phyloP scores from a whole-genome alignment of 2,888 invertebrate species.

The Erynnis tages region DNA sequence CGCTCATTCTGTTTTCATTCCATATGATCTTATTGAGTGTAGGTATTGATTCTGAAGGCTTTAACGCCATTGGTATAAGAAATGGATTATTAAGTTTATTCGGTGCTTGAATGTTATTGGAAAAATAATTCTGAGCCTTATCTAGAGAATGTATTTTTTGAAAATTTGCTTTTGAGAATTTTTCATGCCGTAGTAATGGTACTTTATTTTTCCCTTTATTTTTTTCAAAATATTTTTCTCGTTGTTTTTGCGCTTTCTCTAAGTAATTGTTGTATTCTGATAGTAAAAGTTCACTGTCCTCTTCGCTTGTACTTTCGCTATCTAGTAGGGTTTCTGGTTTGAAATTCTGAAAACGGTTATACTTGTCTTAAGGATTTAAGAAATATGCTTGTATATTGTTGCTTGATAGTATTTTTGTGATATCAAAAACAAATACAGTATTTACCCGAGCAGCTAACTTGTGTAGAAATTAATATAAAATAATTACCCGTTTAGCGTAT shows the following conservation, averaged over 20 bases:
- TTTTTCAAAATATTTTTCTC: slow-evolving; percentile 55
- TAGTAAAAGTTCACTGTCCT: slow-evolving; percentile 63
- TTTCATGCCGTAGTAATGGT: slow-evolving; percentile 56
- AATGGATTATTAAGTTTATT: slow-evolving; percentile 42
- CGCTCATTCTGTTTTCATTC: slow-evolving; percentile 35
- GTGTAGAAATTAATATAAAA: no score
- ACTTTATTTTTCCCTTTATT: slow-evolving; percentile 65
- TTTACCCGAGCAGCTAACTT: no score
- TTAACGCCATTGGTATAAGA: slow-evolving; percentile 43
- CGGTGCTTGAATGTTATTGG: slow-evolving; percentile 21
- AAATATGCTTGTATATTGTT: no score
- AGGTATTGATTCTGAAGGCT: neutral
- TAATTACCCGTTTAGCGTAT: no score
- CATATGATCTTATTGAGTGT: slow-evolving; percentile 33
- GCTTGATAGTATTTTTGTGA: no score
- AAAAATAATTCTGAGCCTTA: slow-evolving; percentile 15
- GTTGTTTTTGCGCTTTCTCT: slow-evolving; percentile 67
- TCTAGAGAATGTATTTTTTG: slow-evolving; percentile 10
- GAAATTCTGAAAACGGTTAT: slow-evolving; percentile 60
- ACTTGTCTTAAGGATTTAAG: no score
- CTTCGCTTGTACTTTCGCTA: slow-evolving; percentile 63
- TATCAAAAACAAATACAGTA: no score
- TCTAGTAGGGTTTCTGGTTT: slow-evolving; percentile 46
- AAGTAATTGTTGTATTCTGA: slow-evolving; percentile 68
- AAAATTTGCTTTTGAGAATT: slow-evolving; percentile 48